Evolutionary conservation across 64 coral and sea anemone species (phyloP).

Genomic region (Pachyseris speciosa): DNA sequence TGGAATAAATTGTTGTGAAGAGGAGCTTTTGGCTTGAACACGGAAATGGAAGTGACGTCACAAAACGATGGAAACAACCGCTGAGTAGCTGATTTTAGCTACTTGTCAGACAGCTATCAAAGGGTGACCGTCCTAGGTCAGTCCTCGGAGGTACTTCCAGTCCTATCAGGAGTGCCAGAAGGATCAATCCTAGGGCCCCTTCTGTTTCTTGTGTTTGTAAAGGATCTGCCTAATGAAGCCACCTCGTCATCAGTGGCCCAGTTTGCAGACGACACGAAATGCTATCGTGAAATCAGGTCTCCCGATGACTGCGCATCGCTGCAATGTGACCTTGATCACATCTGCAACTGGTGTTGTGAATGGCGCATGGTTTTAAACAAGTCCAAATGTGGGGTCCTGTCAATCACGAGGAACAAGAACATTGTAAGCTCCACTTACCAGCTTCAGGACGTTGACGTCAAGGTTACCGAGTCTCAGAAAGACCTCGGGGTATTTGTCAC

Average conservation of each 20-base stretch:
- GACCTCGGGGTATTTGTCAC: slow-evolving; percentile 27
- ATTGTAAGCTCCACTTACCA: neutral
- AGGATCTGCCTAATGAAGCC: slow-evolving; percentile 10
- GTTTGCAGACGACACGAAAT: slow-evolving; percentile 57
- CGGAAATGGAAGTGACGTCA: too few species aligned
- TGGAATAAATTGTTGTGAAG: too few species aligned
- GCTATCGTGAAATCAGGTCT: slow-evolving; percentile 8
- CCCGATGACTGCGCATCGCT: slow-evolving; percentile 20
- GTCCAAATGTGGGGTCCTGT: slow-evolving; percentile 23
- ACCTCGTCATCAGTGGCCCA: slow-evolving; percentile 19
- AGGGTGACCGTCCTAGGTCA: slow-evolving; percentile 47
- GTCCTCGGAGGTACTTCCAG: slow-evolving; percentile 17
- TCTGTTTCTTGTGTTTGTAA: slow-evolving; percentile 38
- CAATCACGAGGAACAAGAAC: slow-evolving; percentile 9
- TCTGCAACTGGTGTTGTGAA: neutral
- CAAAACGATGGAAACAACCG: too few species aligned
- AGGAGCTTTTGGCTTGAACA: too few species aligned
- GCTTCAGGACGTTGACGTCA: neutral
- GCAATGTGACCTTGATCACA: slow-evolving; percentile 28
- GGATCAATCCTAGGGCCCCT: slow-evolving; percentile 30
- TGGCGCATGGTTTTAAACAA: neutral
- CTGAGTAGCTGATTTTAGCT: too few species aligned
- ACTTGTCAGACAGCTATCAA: slow-evolving; percentile 9
- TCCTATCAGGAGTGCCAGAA: slow-evolving; percentile 36
- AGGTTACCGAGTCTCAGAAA: too few species aligned